Evolutionary conservation across 2,113 vertebrate genomes (phyloP).

Genomic region (Myrmophylax atrothorax): DNA sequence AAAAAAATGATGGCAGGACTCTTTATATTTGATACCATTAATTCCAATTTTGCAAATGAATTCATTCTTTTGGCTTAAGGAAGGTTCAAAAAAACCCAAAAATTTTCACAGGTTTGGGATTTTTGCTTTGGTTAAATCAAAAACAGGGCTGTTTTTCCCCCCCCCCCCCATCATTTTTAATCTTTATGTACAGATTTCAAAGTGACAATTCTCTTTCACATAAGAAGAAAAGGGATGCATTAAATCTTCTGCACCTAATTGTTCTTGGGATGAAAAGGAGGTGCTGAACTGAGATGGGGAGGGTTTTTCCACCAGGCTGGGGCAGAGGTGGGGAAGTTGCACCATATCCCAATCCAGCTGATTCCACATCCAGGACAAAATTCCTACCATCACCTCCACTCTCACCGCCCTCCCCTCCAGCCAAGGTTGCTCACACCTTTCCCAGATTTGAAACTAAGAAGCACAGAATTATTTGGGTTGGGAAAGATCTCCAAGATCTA

Average conservation of each 20-base stretch:
- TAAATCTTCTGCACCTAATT: not conserved
- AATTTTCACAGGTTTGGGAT: not conserved
- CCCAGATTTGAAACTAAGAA: not conserved
- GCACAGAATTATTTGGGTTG: too few relatives aligned
- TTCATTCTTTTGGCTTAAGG: not conserved
- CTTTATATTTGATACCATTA: not conserved
- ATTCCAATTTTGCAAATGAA: not conserved
- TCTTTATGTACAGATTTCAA: not conserved
- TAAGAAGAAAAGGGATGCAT: not conserved
- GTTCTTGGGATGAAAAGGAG: not conserved
- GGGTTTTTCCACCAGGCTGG: not conserved
- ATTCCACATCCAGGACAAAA: not conserved
- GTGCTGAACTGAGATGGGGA: not conserved
- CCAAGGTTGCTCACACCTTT: not conserved
- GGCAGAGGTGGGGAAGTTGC: not conserved
- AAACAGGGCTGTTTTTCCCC: rapidly evolving
- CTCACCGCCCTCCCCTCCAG: not conserved
- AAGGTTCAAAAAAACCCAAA: not conserved
- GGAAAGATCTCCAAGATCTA: too few relatives aligned
- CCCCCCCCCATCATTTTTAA: not conserved
- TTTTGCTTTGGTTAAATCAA: not conserved
- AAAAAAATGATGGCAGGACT: not conserved
- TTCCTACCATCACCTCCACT: not conserved
- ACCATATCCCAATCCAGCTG: not conserved
- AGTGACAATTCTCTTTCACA: not conserved